These are phyloP conservation scores for Myodes glareolus DNA, from an alignment of 2,113 vertebrate genomes.

Conservation along the genomic window DNA sequence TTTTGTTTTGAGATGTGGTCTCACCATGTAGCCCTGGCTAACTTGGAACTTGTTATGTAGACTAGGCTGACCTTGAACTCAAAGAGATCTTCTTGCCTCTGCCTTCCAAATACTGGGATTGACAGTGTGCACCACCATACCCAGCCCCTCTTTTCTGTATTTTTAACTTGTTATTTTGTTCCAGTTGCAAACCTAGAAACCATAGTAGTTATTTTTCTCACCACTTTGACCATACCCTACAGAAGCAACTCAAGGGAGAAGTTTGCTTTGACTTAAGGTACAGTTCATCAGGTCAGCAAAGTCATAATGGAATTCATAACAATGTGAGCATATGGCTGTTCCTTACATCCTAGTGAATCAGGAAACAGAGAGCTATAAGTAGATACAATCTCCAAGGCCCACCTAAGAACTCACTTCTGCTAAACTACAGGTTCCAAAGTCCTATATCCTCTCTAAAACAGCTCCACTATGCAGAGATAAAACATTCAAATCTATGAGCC, in stretches of 20 bases:
- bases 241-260: not conserved
- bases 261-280: not conserved
- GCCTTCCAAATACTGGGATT: not conserved
- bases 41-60: not conserved
- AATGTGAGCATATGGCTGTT: not conserved
- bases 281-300: not conserved
- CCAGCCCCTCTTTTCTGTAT: not conserved
- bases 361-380: not conserved
- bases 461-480: no score
- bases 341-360: not conserved
- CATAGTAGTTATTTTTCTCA: not conserved
- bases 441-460: not conserved
- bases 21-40: not conserved
- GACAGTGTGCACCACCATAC: not conserved
- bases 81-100: not conserved
- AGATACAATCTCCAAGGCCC: not conserved
- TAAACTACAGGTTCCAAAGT: not conserved
- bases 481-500: not conserved
- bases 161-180: not conserved
- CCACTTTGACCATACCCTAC: not conserved
- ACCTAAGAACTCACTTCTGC: not conserved
- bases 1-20: not conserved
- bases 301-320: not conserved
- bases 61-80: not conserved
- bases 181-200: not conserved